Evolutionary conservation across 2,797 vertebrate genomes (phyloP).

Genomic region (Smutsia gigantea): DNA sequence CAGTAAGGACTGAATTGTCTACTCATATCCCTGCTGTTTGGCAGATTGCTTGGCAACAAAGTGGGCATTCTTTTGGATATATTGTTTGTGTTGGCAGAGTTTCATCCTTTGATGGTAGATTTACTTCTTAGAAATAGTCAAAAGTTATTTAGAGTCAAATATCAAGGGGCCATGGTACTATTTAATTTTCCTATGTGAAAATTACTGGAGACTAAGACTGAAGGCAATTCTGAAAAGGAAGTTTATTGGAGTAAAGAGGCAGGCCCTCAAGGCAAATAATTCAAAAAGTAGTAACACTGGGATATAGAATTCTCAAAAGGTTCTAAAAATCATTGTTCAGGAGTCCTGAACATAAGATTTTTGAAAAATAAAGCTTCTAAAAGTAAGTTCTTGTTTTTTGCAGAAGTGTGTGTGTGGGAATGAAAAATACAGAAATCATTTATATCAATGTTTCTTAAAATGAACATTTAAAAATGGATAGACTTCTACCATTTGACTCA

Average conservation of each 20-base stretch:
- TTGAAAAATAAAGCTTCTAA: background rate
- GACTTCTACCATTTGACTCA: too few species aligned
- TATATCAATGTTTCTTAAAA: background rate
- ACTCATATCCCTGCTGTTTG: background rate
- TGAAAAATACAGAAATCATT: background rate
- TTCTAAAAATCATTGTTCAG: background rate
- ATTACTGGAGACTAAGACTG: background rate
- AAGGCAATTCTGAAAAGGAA: slow-evolving; percentile 20
- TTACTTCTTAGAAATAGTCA: slow-evolving; percentile 32
- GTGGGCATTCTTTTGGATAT: background rate
- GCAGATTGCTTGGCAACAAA: background rate
- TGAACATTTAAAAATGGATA: background rate
- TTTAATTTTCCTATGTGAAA: background rate
- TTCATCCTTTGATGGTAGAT: slow-evolving; percentile 19
- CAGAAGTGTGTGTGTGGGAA: background rate
- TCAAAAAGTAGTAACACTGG: background rate
- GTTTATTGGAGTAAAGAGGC: background rate
- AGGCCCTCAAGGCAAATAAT: background rate
- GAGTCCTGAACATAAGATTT: background rate
- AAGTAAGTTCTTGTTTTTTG: background rate
- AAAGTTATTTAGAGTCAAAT: slow-evolving; percentile 18
- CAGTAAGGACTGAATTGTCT: background rate
- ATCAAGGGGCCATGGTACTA: background rate
- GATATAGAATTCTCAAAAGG: background rate
- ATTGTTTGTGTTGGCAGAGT: background rate